A percentile compares a stretch with the other conserved stretches of the same genome.
Conservation (phyloP, 2,888 invertebrate genomes). For the Anaspis maculata region DNA sequence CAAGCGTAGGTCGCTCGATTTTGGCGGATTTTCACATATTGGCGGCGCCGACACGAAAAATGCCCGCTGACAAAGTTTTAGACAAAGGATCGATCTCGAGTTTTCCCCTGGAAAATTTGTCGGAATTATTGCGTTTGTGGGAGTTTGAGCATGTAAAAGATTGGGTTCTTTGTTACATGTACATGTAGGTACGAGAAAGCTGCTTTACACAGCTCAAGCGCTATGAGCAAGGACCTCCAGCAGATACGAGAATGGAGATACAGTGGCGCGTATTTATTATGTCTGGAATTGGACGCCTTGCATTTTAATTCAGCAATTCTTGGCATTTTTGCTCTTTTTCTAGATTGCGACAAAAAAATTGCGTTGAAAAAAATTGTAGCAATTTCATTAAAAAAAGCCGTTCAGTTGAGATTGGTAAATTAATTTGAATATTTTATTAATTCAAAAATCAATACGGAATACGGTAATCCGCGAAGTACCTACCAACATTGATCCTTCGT, state of each 20-base stretch:
- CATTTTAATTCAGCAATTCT: background rate
- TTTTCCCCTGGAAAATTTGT: conserved; percentile 1
- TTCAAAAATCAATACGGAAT: no score
- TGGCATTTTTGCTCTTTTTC: no score
- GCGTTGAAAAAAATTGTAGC: no score
- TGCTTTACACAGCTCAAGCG: background rate
- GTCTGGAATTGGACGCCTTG: background rate
- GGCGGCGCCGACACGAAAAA: conserved; percentile 6
- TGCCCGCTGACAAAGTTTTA: conserved; percentile 7
- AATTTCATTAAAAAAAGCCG: no score
- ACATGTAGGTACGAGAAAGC: background rate
- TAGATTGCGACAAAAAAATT: no score
- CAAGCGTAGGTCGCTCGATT: conserved; percentile 14
- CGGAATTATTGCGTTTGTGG: conserved; percentile 3
- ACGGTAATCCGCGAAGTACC: no score
- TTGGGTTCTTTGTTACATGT: conserved; percentile 3
- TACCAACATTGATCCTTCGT: no score
- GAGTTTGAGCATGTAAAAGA: conserved; percentile 3
- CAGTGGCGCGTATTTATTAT: background rate
- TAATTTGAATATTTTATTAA: no score
- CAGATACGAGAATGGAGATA: no score
- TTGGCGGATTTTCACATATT: conserved; percentile 3
- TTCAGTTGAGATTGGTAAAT: no score
- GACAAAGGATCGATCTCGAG: background rate
- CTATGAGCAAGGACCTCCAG: no score